Conservation (phyloP, 1,140 invertebrate genomes). For the Leptonema lineaticorne region DNA sequence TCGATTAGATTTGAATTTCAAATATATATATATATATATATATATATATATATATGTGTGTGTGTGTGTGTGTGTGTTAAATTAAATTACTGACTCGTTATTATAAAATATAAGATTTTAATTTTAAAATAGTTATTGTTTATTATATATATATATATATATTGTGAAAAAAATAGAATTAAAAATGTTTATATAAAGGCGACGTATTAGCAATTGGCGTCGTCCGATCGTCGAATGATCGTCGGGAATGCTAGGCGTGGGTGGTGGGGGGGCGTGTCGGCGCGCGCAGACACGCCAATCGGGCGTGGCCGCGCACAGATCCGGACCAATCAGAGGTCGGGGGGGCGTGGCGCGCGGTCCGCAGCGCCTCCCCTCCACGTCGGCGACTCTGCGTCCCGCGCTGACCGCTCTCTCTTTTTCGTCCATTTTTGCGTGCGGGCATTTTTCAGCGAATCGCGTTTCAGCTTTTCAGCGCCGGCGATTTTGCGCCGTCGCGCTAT, state of each 20-base stretch:
- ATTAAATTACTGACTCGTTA: too few species aligned
- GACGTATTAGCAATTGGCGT: constrained; percentile 12
- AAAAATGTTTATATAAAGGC: too few species aligned
- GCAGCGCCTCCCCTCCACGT: constrained; percentile 2
- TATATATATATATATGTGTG: too few species aligned
- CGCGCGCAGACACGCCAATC: constrained; percentile 5
- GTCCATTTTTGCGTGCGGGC: constrained; percentile 29
- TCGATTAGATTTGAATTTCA: too few species aligned
- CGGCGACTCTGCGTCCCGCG: not conserved
- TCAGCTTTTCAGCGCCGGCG: constrained; percentile 22
- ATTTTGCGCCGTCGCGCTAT: not conserved
- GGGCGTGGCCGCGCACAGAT: constrained; percentile 31
- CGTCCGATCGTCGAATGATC: constrained; percentile 18
- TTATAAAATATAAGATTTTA: too few species aligned
- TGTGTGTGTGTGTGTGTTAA: too few species aligned
- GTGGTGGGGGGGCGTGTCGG: constrained; percentile 28
- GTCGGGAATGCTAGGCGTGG: constrained; percentile 18
- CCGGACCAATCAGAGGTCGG: constrained; percentile 28
- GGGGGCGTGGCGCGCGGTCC: constrained; percentile 13
- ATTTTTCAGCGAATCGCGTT: constrained; percentile 38
- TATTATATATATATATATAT: too few species aligned
- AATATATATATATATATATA: too few species aligned
- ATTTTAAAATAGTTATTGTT: too few species aligned
- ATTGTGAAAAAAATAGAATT: too few species aligned
- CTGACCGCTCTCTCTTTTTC: constrained; percentile 25